Conservation (phyloP, 2,797 vertebrate genomes). For the Cuculus canorus region DNA sequence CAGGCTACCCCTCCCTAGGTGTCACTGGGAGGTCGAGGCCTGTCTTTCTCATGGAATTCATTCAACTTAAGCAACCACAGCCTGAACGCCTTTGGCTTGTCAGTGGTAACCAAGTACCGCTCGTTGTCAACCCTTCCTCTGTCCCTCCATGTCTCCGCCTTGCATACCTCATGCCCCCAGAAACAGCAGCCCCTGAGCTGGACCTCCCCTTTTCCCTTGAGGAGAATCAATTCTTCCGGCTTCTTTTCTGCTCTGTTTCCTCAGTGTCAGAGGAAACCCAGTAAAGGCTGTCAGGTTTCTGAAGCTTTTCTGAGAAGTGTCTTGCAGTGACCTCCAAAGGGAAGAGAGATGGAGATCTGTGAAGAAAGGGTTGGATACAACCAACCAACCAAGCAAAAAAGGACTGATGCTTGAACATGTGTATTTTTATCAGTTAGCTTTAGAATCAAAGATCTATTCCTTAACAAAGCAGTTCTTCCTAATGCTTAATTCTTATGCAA, state of each 20-base stretch:
- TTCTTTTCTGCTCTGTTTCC: not conserved
- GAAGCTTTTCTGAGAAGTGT: not conserved
- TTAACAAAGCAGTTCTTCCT: not conserved
- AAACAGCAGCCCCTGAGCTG: not conserved
- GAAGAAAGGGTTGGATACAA: not conserved
- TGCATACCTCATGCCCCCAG: not conserved
- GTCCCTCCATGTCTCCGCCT: not conserved
- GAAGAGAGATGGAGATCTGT: not conserved
- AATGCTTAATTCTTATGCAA: not conserved
- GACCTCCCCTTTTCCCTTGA: not conserved
- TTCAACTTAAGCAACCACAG: not conserved
- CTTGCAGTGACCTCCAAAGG: not conserved
- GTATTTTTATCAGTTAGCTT: not conserved
- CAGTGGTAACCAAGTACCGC: not conserved
- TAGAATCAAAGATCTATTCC: not conserved
- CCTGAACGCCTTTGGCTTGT: not conserved
- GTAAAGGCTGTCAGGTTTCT: not conserved
- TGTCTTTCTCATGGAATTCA: not conserved
- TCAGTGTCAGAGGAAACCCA: not conserved
- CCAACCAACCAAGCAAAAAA: not conserved
- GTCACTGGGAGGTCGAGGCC: not conserved
- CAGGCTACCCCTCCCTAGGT: not conserved
- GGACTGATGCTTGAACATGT: fast-evolving
- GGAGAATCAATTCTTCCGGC: not conserved
- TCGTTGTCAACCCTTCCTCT: not conserved